These are phyloP conservation scores for Hydropsyche betteni DNA, from an alignment of 2,888 invertebrate genomes.

Conservation along the genomic window DNA sequence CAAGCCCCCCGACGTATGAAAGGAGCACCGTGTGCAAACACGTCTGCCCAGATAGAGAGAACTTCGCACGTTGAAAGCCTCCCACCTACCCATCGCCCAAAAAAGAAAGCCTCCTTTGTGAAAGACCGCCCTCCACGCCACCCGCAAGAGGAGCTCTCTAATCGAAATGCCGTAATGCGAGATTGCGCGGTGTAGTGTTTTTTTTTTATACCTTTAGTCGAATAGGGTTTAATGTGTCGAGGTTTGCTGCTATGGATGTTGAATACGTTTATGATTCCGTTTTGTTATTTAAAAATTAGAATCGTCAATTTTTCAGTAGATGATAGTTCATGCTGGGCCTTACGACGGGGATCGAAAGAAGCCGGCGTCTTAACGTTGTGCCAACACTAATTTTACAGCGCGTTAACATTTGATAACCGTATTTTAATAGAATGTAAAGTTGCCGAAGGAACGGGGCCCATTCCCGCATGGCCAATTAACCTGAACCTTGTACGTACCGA, in stretches of 20 bases:
- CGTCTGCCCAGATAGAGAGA: slow-evolving; percentile 13
- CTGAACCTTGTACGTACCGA: slow-evolving; percentile 1
- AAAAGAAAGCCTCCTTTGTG: slow-evolving; percentile 28
- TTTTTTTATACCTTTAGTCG: too few species aligned
- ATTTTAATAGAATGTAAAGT: slow-evolving; percentile 33
- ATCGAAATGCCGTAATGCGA: too few species aligned
- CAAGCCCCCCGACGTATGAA: slow-evolving; percentile 20
- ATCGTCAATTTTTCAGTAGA: too few species aligned
- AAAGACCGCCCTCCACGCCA: background rate
- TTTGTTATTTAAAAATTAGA: too few species aligned
- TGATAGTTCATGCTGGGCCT: too few species aligned
- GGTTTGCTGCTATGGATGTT: too few species aligned
- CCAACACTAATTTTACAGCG: slow-evolving; percentile 16
- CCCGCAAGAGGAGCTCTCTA: too few species aligned
- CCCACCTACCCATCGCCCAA: background rate
- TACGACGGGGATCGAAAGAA: too few species aligned
- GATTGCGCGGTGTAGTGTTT: too few species aligned
- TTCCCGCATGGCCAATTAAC: slow-evolving; percentile 29
- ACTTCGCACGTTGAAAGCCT: slow-evolving; percentile 15
- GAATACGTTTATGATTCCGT: too few species aligned
- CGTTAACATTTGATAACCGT: slow-evolving; percentile 31
- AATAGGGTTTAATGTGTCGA: too few species aligned
- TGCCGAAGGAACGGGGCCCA: background rate
- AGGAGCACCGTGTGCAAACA: background rate
- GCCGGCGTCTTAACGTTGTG: background rate